Evolutionary conservation across 2,888 invertebrate species (phyloP).

Genomic region (Macaria liturata): DNA sequence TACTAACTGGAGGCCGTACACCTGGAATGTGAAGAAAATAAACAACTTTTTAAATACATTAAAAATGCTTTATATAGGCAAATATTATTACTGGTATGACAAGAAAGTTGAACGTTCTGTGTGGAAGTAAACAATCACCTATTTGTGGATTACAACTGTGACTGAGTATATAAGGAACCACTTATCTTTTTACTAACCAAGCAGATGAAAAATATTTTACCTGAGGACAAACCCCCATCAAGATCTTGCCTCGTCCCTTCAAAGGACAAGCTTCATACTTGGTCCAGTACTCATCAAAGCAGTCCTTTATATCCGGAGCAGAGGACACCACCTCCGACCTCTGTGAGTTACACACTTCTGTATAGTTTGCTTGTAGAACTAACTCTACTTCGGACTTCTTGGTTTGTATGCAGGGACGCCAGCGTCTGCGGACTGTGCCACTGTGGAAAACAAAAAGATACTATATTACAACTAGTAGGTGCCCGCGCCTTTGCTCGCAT

Average conservation of each 20-base stretch:
- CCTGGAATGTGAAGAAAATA: constrained; percentile 74
- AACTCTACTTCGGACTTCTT: constrained; percentile 87
- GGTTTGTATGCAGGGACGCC: constrained; percentile 85
- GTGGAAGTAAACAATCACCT: too few relatives aligned
- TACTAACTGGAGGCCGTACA: constrained; percentile 93
- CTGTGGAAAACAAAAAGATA: constrained; percentile 64
- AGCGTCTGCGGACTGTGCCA: constrained; percentile 89
- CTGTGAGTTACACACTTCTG: constrained; percentile 85
- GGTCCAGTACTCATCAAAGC: constrained; percentile 89
- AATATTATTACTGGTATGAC: too few relatives aligned
- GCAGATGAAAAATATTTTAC: constrained; percentile 42
- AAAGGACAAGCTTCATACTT: constrained; percentile 85
- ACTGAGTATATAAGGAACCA: neutral
- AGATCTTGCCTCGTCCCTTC: constrained; percentile 89
- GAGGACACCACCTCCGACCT: constrained; percentile 73
- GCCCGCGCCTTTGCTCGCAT: too few relatives aligned
- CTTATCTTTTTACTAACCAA: neutral
- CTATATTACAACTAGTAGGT: too few relatives aligned
- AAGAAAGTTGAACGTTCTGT: too few relatives aligned
- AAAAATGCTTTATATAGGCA: too few relatives aligned
- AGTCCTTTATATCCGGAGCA: constrained; percentile 86
- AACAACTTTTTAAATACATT: neutral
- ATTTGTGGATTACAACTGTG: too few relatives aligned
- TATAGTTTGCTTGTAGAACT: constrained; percentile 87
- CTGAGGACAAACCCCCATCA: constrained; percentile 93